Conservation (phyloP, 2,797 vertebrate species). For the Buphagus erythrorhynchus region DNA sequence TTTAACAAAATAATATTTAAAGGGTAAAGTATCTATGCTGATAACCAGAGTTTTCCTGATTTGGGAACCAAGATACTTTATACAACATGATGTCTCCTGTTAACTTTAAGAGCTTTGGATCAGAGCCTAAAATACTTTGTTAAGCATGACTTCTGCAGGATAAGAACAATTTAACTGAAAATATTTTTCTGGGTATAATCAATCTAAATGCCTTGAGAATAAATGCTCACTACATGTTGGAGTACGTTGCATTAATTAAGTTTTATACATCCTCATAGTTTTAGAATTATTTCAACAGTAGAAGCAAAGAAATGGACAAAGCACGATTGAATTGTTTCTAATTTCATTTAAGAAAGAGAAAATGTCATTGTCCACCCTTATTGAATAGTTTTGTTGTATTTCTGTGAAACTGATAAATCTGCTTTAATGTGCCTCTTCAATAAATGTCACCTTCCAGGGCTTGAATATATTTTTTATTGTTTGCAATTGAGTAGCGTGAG, state of each 20-base stretch:
- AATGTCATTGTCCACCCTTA: neutral
- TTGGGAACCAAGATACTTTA: neutral
- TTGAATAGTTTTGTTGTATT: neutral
- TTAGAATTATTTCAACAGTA: neutral
- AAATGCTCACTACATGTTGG: neutral
- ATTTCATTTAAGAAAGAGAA: slow-evolving; percentile 2
- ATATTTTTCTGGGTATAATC: neutral
- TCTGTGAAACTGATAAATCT: slow-evolving; percentile 17
- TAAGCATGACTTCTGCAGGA: neutral
- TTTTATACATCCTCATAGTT: neutral
- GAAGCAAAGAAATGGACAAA: neutral
- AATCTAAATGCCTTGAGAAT: neutral
- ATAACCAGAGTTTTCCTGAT: neutral
- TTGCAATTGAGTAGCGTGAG: neutral
- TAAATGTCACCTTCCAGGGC: neutral
- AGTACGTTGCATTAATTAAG: neutral
- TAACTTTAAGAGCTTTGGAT: neutral
- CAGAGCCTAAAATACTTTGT: neutral
- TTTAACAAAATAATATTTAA: neutral
- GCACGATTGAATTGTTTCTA: neutral
- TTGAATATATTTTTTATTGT: slow-evolving; percentile 10
- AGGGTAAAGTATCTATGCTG: neutral
- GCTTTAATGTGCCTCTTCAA: slow-evolving; percentile 17
- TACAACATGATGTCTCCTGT: neutral
- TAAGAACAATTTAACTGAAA: neutral